These are phyloP conservation scores for Peucedramus taeniatus DNA, from an alignment of 2,113 vertebrate genomes.

Conservation along the genomic window DNA sequence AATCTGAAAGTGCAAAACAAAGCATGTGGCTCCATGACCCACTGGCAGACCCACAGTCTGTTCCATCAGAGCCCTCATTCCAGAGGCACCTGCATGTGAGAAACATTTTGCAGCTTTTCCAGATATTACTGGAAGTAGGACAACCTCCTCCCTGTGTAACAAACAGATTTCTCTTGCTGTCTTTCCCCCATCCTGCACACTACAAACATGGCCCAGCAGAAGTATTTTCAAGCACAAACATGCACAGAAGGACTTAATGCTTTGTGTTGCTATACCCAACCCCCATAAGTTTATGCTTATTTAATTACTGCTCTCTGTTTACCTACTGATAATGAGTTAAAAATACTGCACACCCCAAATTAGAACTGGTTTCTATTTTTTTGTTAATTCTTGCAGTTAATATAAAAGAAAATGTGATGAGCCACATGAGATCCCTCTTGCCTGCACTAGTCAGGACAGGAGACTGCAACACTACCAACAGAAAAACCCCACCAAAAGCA, in stretches of 20 bases:
- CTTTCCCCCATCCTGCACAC: not conserved
- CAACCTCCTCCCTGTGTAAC: not conserved
- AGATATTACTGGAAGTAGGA: not conserved
- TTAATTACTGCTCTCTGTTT: conserved; percentile 11
- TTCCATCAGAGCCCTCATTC: not conserved
- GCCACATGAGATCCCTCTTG: not conserved
- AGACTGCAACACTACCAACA: not conserved
- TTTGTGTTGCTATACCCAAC: not conserved
- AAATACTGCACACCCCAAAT: not conserved
- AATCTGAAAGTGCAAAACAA: not conserved
- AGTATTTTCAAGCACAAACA: not conserved
- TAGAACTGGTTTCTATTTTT: not conserved
- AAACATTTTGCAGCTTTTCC: not conserved
- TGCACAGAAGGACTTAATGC: not conserved
- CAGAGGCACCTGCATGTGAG: not conserved
- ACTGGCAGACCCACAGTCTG: accelerated
- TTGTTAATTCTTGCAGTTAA: not conserved
- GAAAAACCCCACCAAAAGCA: not conserved
- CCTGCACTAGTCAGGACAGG: not conserved
- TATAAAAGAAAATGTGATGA: not conserved
- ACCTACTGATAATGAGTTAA: not conserved
- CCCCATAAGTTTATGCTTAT: not conserved
- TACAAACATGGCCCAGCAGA: not conserved
- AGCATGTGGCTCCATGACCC: not conserved
- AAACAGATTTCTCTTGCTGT: not conserved